Conservation (phyloP, 2,113 vertebrate genomes). For the Tupaia tana region DNA sequence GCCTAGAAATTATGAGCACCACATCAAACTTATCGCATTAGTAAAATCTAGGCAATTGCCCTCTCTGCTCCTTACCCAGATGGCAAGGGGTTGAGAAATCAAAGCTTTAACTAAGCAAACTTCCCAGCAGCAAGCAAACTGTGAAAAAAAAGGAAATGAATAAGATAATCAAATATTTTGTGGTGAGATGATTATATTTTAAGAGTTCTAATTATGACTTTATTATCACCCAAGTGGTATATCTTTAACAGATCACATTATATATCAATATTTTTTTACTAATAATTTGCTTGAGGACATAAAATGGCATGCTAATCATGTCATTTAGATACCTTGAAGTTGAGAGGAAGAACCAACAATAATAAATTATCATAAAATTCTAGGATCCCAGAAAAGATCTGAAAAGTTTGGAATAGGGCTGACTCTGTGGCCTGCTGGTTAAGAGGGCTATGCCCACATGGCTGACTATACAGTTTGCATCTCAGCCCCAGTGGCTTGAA, state of each 20-base stretch:
- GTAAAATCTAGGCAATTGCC: background rate
- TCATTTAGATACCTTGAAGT: slow-evolving; percentile 23
- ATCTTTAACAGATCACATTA: background rate
- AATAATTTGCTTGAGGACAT: slow-evolving; percentile 41
- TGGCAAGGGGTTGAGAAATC: background rate
- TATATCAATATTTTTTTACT: slow-evolving; percentile 39
- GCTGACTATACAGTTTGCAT: no score
- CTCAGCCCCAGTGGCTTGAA: no score
- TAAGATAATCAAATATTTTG: slow-evolving; percentile 59
- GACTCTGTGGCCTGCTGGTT: no score
- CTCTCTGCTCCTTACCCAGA: background rate
- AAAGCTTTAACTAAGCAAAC: background rate
- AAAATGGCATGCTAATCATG: slow-evolving; percentile 32
- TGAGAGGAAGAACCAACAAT: background rate
- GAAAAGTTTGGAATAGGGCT: background rate
- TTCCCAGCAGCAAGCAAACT: background rate
- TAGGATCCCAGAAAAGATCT: background rate
- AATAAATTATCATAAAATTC: background rate
- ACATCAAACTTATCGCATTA: background rate
- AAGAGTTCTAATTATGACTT: slow-evolving; percentile 62
- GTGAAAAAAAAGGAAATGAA: slow-evolving; percentile 26
- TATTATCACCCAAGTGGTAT: slow-evolving; percentile 25
- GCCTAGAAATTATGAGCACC: background rate
- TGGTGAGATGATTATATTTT: slow-evolving; percentile 36
- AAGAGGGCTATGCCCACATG: no score